phyloP scores from a whole-genome alignment of 2,888 invertebrate genomes.

The Drosophila prolongata region DNA sequence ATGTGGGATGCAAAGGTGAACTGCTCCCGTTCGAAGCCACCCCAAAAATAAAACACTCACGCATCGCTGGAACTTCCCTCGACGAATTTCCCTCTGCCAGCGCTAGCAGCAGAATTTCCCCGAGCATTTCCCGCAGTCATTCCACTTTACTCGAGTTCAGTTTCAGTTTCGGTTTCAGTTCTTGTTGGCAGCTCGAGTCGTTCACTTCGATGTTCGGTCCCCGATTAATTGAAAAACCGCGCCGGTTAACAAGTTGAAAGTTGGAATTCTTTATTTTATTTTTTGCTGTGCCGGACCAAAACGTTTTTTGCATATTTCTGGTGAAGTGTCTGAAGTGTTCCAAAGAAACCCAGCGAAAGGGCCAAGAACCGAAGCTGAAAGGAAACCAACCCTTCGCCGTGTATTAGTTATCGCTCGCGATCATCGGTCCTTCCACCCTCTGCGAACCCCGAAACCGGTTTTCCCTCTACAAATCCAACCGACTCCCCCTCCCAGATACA shows the following conservation, averaged over 20 bases:
- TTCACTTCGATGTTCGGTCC: slow-evolving; percentile 21
- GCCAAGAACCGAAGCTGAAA: background rate
- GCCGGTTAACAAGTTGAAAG: background rate
- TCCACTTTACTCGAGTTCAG: slow-evolving; percentile 19
- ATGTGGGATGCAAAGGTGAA: slow-evolving; percentile 51
- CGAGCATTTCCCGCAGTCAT: slow-evolving; percentile 20
- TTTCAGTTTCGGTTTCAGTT: slow-evolving; percentile 34
- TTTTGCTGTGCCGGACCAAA: slow-evolving; percentile 13
- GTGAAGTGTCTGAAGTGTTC: background rate
- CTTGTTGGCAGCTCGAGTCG: slow-evolving; percentile 33
- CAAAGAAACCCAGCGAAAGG: background rate
- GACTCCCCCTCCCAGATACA: background rate
- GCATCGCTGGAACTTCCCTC: slow-evolving; percentile 41
- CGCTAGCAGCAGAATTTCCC: slow-evolving; percentile 29
- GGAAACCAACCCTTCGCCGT: slow-evolving; percentile 15
- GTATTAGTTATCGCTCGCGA: slow-evolving; percentile 15
- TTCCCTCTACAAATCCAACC: slow-evolving; percentile 1
- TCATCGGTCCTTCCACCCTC: slow-evolving; percentile 5
- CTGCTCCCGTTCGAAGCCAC: slow-evolving; percentile 54
- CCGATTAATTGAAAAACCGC: background rate
- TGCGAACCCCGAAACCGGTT: slow-evolving; percentile 24
- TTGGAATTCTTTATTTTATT: background rate
- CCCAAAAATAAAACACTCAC: slow-evolving; percentile 64
- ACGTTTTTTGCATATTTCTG: background rate
- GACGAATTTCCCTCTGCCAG: slow-evolving; percentile 33